These are phyloP conservation scores for Sylvilagus bachmani DNA, from an alignment of 2,113 vertebrate genomes.

Conservation along the genomic window DNA sequence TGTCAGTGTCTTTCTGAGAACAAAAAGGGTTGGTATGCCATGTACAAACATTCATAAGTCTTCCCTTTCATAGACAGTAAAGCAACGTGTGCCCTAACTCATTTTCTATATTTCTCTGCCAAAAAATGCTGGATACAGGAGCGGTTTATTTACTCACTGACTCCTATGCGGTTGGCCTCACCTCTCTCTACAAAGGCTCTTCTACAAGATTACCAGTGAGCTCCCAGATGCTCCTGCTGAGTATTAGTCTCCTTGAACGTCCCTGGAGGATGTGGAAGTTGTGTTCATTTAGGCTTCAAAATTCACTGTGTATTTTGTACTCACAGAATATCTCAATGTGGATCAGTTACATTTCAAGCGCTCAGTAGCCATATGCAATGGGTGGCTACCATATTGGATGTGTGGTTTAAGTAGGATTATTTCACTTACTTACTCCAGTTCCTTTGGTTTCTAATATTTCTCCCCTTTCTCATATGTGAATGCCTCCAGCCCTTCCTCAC, in stretches of 20 bases:
- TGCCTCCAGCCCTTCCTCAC: neutral
- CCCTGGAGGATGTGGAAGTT: neutral
- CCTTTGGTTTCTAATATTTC: neutral
- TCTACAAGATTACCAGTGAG: neutral
- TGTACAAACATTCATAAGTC: neutral
- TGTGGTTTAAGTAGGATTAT: fast-evolving
- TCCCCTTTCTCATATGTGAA: neutral
- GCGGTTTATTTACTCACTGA: neutral
- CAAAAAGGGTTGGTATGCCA: neutral
- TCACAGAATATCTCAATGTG: neutral
- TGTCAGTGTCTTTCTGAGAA: neutral
- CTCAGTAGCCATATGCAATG: fast-evolving
- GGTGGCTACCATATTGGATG: neutral
- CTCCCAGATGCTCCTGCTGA: neutral
- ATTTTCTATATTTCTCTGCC: neutral
- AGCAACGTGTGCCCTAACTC: neutral
- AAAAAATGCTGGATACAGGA: neutral
- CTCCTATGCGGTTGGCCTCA: neutral
- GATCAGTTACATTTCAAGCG: neutral
- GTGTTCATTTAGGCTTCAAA: neutral
- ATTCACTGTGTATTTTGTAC: neutral
- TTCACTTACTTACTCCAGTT: neutral
- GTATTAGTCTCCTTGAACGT: neutral
- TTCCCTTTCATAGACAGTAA: too few species aligned
- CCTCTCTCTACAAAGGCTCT: too few species aligned